Base-by-base conservation (phyloP, 2,113 vertebrate genomes). In the Grammomys surdaster region DNA sequence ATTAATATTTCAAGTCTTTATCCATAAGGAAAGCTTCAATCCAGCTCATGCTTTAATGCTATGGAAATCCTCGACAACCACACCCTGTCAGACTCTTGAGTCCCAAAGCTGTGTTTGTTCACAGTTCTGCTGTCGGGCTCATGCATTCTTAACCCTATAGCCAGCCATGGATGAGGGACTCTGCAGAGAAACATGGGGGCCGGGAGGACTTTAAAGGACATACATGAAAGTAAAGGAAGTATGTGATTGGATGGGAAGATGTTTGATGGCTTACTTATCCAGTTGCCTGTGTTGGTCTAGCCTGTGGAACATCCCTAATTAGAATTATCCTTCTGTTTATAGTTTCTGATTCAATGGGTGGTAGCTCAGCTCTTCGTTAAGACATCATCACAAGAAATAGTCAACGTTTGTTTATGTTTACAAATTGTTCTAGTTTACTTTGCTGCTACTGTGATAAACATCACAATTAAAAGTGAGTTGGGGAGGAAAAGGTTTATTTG, bases 151-250 rank as follows among this genome's bases (percentile, higher is more conserved):
- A 75, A 69, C 36, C 16, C 31, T 56, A 22, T 46, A 81, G 28
- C 33, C 40, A 81, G 40, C 28, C 19, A 4, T 87, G 82, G 7
- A 28, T 80, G 36, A 43, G 28, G n/a, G 9, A 28, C 33, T n/a
- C 13, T 36, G 4, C 69, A 20, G 22, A 12, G n/a, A 51, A 20
- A 33, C 0, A 5, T 14, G 3, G 12, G 3, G 9, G 1, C 31
- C 33, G 13, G 11, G 40, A 14, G 2, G 0, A 9, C 12, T 43
- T 63, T 9, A 24, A 36, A 11, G 5, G 54, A n/a, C 8, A 26
- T 24, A 24, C 40, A 20, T 0, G 1, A 14, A 28, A 67, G 69
- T 69, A n/a, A 17, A 82, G 46, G 9, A 58, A 24, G 14, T 24
- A 2, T 19, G 24, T 13, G 13, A 14, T 9, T 26, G 13, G 36